These are phyloP conservation scores for Rugalucina vietnamica DNA, from an alignment of 2,888 invertebrate genomes.

Conservation along the genomic window DNA sequence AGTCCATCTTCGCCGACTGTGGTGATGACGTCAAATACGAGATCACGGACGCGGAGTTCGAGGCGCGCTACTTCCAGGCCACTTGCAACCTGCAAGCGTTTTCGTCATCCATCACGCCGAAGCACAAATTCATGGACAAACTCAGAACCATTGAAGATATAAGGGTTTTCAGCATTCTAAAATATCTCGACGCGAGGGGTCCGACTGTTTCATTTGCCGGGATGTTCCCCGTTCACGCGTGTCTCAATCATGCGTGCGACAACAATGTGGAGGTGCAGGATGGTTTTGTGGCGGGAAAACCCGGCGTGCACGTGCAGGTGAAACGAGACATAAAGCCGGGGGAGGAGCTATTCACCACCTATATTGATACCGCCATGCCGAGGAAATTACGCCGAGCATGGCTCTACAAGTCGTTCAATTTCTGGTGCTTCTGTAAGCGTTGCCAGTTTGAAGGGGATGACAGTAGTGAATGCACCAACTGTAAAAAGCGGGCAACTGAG, in stretches of 20 bases:
- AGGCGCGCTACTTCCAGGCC: slow-evolving; percentile 78
- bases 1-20: slow-evolving; percentile 70
- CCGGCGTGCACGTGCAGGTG: slow-evolving; percentile 75
- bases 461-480: slow-evolving; percentile 72
- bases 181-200: slow-evolving; percentile 64
- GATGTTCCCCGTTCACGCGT: slow-evolving; percentile 79
- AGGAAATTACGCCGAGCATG: slow-evolving; percentile 76
- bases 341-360: slow-evolving; percentile 77
- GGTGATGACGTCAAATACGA: slow-evolving; percentile 70
- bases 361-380: slow-evolving; percentile 78
- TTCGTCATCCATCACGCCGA: slow-evolving; percentile 71
- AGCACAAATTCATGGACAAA: slow-evolving; percentile 69
- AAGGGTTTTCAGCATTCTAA: slow-evolving; percentile 63
- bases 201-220: slow-evolving; percentile 74
- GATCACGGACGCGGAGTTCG: slow-evolving; percentile 77
- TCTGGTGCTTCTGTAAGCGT: slow-evolving; percentile 78
- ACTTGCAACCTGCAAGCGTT: slow-evolving; percentile 79
- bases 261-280: slow-evolving; percentile 79
- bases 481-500: slow-evolving; percentile 64
- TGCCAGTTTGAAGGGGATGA: slow-evolving; percentile 78
- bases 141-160: slow-evolving; percentile 61
- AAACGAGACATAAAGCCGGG: slow-evolving; percentile 72
- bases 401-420: slow-evolving; percentile 79
- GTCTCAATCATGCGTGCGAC: slow-evolving; percentile 78
- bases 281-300: slow-evolving; percentile 66